Conservation (phyloP, 2,797 vertebrate genomes). For the Smutsia gigantea region DNA sequence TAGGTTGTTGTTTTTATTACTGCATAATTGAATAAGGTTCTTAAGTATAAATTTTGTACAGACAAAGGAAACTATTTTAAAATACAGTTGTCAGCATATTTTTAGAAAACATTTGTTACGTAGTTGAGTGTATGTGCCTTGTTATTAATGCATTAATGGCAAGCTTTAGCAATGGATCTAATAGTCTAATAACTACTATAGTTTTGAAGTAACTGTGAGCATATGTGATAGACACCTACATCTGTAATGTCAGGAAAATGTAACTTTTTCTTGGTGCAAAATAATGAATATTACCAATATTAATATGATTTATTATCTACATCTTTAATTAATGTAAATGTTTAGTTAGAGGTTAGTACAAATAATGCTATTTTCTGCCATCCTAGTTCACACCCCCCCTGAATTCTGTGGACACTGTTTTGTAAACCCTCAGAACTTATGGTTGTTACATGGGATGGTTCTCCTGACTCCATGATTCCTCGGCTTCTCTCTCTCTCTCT, state of each 20-base stretch:
- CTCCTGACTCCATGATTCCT: not conserved
- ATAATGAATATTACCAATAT: not conserved
- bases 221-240: not conserved
- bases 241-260: not conserved
- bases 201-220: not conserved
- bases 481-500: not conserved
- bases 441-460: not conserved
- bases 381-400: not conserved
- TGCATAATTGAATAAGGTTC: not conserved
- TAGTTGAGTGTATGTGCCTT: not conserved
- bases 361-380: not conserved
- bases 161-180: not conserved
- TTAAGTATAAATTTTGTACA: not conserved
- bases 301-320: slow-evolving; percentile 17
- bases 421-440: not conserved
- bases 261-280: not conserved
- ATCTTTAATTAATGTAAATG: not conserved
- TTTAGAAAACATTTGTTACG: not conserved
- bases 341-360: not conserved
- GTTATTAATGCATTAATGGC: not conserved
- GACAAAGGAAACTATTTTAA: not conserved
- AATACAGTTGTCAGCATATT: not conserved
- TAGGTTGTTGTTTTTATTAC: not conserved
- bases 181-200: not conserved
- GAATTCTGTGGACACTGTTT: not conserved